These are phyloP conservation scores for Cynopterus brachyotis DNA, from an alignment of 2,113 vertebrate genomes.

Conservation along the genomic window DNA sequence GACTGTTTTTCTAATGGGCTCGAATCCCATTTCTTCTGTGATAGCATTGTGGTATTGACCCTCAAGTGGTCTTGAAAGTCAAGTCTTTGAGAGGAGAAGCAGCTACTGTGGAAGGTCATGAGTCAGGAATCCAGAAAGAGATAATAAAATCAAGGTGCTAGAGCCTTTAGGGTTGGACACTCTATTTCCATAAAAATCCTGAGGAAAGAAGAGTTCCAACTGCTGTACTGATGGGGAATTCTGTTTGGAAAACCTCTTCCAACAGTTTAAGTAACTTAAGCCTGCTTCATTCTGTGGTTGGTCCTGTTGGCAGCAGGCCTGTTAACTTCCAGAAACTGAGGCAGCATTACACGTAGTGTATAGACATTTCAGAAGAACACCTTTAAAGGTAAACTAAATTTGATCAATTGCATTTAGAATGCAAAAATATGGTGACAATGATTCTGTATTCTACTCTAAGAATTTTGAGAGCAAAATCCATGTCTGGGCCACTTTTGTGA, in stretches of 20 bases:
- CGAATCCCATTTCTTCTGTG: background rate
- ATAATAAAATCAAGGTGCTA: background rate
- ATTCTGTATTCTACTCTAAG: background rate
- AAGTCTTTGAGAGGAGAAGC: background rate
- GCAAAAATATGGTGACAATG: background rate
- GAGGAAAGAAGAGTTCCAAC: background rate
- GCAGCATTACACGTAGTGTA: background rate
- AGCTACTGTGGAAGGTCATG: background rate
- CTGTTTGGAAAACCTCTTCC: background rate
- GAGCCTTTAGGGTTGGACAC: background rate
- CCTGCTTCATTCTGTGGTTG: background rate
- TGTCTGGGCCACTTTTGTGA: background rate
- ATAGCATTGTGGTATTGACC: background rate
- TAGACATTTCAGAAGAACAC: background rate
- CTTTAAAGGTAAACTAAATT: background rate
- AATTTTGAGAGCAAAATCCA: background rate
- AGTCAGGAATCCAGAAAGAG: background rate
- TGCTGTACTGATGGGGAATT: fast-evolving
- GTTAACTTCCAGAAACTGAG: background rate
- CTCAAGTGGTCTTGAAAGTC: background rate
- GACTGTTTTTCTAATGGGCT: background rate
- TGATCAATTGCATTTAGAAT: background rate
- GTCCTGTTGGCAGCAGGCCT: background rate
- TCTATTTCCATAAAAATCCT: background rate
- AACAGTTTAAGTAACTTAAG: background rate